Conservation (phyloP, 1,140 invertebrate species). For the Apis laboriosa region DNA sequence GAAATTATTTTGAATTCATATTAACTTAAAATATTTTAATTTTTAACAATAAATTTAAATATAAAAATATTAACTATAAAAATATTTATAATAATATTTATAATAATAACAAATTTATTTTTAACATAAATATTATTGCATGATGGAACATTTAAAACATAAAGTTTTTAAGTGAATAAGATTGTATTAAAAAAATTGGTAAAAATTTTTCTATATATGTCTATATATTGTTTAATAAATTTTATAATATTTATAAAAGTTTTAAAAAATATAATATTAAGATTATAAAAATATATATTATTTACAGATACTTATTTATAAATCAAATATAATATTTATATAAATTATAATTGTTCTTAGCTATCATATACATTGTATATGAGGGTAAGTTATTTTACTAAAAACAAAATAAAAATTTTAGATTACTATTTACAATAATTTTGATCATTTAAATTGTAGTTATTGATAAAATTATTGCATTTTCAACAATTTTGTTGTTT, state of each 20-base stretch:
- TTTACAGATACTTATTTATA: constrained; percentile 56
- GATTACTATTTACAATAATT: constrained; percentile 61
- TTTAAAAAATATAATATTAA: constrained; percentile 4
- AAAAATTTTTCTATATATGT: neutral
- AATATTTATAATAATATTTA: too few relatives aligned
- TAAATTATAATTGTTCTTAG: constrained; percentile 63
- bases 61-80: too few relatives aligned
- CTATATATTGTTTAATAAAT: neutral
- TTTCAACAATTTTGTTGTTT: constrained; percentile 63
- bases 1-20: too few relatives aligned
- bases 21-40: too few relatives aligned
- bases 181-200: neutral
- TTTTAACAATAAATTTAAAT: too few relatives aligned
- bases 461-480: constrained; percentile 60
- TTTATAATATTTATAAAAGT: neutral
- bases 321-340: constrained; percentile 42
- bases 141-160: neutral
- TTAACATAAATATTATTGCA: neutral
- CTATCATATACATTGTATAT: constrained; percentile 75
- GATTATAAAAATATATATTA: constrained; percentile 53
- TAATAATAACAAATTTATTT: too few relatives aligned
- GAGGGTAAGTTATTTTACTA: constrained; percentile 67
- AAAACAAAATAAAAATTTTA: constrained; percentile 19
- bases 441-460: constrained; percentile 26
- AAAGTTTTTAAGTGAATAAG: constrained; percentile 16